phyloP scores from a whole-genome alignment of 2,113 vertebrate genomes.

The Siniperca chuatsi region DNA sequence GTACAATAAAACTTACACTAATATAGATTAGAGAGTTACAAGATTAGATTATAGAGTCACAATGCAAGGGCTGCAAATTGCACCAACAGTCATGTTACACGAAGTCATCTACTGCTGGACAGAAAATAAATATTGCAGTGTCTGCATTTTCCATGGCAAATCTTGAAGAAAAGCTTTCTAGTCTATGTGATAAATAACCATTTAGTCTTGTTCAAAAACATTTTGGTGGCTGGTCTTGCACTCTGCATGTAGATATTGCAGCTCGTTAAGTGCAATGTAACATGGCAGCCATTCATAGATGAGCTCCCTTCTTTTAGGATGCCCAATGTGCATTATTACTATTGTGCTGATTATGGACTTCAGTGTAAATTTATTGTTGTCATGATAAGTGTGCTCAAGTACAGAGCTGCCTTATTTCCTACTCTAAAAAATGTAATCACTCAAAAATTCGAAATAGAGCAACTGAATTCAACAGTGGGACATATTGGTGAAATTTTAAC shows the following conservation, averaged over 20 bases:
- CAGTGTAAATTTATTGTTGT: not conserved
- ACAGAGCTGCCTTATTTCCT: not conserved
- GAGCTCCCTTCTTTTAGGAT: not conserved
- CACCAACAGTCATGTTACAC: not conserved
- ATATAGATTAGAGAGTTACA: not conserved
- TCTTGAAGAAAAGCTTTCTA: not conserved
- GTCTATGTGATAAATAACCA: not conserved
- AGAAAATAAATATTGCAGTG: not conserved
- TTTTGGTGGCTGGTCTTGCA: not conserved
- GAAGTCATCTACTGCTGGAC: not conserved
- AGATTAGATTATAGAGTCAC: not conserved
- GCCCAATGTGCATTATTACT: not conserved
- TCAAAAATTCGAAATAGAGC: not conserved
- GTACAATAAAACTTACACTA: not conserved
- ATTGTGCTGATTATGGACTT: not conserved
- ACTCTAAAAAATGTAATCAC: not conserved
- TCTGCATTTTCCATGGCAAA: not conserved
- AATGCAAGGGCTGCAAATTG: not conserved
- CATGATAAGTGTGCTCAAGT: not conserved
- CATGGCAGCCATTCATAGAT: not conserved
- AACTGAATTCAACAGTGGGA: not conserved
- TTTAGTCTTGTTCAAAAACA: not conserved
- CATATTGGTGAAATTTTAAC: not conserved
- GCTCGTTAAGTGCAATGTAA: not conserved
- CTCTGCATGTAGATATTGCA: not conserved